Percentiles rank a stretch among this genome's conserved stretches.
Evolutionary conservation across 2,113 vertebrate genomes (phyloP).

Genomic region (Seriola aureovittata): DNA sequence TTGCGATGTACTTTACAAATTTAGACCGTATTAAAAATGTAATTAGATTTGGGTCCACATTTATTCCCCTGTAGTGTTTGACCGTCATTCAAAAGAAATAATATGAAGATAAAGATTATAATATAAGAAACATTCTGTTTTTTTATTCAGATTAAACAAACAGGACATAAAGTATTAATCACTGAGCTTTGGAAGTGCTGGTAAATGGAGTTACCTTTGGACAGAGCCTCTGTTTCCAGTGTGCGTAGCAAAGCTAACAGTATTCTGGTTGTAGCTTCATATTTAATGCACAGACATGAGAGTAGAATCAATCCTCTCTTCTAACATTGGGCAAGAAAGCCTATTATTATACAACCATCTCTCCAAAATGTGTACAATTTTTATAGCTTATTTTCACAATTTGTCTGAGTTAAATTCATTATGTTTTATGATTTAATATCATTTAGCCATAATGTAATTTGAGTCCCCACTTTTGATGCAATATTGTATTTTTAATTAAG

Average conservation of each 20-base stretch:
- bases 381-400: constrained; percentile 8
- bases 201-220: neutral
- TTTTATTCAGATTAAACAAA: neutral
- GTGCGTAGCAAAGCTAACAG: neutral
- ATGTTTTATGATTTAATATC: constrained; percentile 17
- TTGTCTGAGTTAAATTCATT: constrained; percentile 39
- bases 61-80: constrained; percentile 45
- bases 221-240: neutral
- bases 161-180: neutral
- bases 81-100: constrained; percentile 49
- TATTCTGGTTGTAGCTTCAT: neutral
- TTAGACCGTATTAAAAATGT: constrained; percentile 27
- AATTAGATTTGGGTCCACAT: constrained; percentile 44
- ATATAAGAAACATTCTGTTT: neutral
- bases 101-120: neutral
- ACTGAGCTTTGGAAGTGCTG: neutral
- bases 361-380: constrained; percentile 8
- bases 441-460: constrained; percentile 35
- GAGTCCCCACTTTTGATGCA: constrained; percentile 14
- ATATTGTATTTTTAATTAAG: constrained; percentile 8
- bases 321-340: neutral
- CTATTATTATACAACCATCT: constrained; percentile 9
- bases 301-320: neutral
- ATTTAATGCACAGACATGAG: neutral
- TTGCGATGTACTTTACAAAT: neutral